A percentile compares a stretch with the other conserved stretches of the same genome.
phyloP scores from a whole-genome alignment of 2,888 invertebrate species.

The Catocala sponsa region DNA sequence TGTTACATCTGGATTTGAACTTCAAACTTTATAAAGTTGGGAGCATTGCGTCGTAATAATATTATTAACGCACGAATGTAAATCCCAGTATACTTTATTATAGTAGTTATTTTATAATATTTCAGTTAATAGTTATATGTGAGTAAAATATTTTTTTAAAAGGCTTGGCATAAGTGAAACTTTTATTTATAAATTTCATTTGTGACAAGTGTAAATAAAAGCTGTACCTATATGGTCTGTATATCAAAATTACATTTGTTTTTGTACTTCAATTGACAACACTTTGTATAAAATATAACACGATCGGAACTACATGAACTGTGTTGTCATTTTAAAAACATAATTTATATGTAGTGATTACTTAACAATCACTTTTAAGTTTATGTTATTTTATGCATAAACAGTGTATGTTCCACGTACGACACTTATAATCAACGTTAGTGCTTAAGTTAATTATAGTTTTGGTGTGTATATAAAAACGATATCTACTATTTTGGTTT shows the following conservation, averaged over 20 bases:
- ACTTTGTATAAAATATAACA: constrained; percentile 19
- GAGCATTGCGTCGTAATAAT: background rate
- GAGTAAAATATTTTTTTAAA: constrained; percentile 17
- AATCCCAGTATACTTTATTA: constrained; percentile 32
- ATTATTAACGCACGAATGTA: constrained; percentile 20
- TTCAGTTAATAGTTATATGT: constrained; percentile 29
- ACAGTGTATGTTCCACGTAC: constrained; percentile 27
- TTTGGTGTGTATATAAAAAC: constrained; percentile 60
- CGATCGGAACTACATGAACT: constrained; percentile 20
- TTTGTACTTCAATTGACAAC: constrained; percentile 2
- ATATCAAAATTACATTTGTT: constrained; percentile 22
- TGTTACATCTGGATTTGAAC: background rate
- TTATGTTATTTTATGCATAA: constrained; percentile 30
- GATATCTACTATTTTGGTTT: constrained; percentile 46
- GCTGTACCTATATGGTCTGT: constrained; percentile 18
- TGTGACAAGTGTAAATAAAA: constrained; percentile 25
- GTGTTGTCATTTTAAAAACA: constrained; percentile 37
- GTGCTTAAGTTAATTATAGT: constrained; percentile 45
- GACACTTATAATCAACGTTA: constrained; percentile 37
- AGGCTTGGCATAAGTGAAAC: constrained; percentile 29
- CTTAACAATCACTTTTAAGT: constrained; percentile 27
- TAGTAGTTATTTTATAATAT: constrained; percentile 33
- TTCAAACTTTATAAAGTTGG: background rate
- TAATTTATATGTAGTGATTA: constrained; percentile 32
- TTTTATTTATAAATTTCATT: constrained; percentile 26